Percentiles rank a stretch among this genome's conserved stretches.
Conservation (phyloP, 2,113 vertebrate species). For the Forbesichthys agassizii region DNA sequence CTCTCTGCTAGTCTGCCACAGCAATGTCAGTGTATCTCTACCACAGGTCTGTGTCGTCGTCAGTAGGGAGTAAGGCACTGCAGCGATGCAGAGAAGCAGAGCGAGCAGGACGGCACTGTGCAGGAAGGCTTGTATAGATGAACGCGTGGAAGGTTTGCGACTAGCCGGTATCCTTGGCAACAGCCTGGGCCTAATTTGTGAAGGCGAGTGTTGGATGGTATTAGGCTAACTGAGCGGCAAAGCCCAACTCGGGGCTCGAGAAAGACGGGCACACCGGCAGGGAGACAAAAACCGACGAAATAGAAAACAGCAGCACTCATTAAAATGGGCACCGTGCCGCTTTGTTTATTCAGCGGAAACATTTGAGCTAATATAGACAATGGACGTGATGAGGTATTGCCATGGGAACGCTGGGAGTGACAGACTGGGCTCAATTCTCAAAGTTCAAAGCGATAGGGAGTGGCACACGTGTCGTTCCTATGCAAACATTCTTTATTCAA, state of each 20-base stretch:
- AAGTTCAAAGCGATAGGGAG: slow-evolving; percentile 24
- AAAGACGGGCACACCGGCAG: slow-evolving; percentile 26
- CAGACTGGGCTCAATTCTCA: slow-evolving; percentile 12
- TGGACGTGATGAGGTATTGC: neutral
- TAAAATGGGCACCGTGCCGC: slow-evolving; percentile 7
- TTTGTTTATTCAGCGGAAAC: slow-evolving; percentile 19
- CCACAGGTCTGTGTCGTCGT: slow-evolving; percentile 15
- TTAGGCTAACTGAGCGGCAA: slow-evolving; percentile 43
- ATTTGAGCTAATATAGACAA: slow-evolving; percentile 17
- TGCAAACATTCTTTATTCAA: slow-evolving; percentile 24
- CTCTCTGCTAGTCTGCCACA: neutral
- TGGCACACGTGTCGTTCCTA: slow-evolving; percentile 25
- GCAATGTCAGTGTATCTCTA: neutral
- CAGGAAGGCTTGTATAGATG: slow-evolving; percentile 46
- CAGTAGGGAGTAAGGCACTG: slow-evolving; percentile 31
- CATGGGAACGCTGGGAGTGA: slow-evolving; percentile 11
- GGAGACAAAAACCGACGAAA: slow-evolving; percentile 15
- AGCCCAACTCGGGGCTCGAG: slow-evolving; percentile 26
- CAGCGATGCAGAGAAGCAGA: slow-evolving; percentile 36
- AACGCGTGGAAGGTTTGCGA: slow-evolving; percentile 64
- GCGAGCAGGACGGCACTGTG: slow-evolving; percentile 31
- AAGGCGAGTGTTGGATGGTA: slow-evolving; percentile 64
- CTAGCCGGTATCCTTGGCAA: slow-evolving; percentile 77
- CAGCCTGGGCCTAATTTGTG: slow-evolving; percentile 70
- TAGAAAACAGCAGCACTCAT: slow-evolving; percentile 16